Evolutionary conservation across 30 jellyfish, hydroid and myxozoan species (phyloP), one percentile per base, ranked within the genome.

Genomic region (Cassiopea xamachana): DNA sequence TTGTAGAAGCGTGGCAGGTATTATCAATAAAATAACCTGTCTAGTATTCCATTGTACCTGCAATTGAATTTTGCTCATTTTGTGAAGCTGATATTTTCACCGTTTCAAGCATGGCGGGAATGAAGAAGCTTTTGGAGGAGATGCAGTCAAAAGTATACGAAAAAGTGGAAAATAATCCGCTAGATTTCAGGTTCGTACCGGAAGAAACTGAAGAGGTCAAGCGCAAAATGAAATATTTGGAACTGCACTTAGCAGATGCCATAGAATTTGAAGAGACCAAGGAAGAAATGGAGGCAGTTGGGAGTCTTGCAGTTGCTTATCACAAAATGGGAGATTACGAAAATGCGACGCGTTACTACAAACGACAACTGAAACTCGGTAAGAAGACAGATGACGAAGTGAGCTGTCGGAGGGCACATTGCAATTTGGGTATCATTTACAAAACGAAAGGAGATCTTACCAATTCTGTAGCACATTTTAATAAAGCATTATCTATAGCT

Each of bases 121-220:
- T 96, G 48, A 91, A 88, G 80, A 96, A 96, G 67, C 80, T 96
- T 49, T 79, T 91, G 39, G 99, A 89, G 46, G 99, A 96, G 69
- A 92, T 96, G 90, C 90, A 79, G 51, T 27, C 84, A 60, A 96
- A 88, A 90, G 68, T 77, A 62, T 86, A 82, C 81, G 99, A 96
- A 77, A 96, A 92, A 75, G 89, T 96, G 43, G 99, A 96, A 51
- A 96, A 96, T 83, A 87, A 96, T 69, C 98, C 99, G 50, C 89
- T 86, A 0, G 99, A 84, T 68, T 96, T 87, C 88, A 91, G 99
- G 39, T 88, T 69, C 81, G 94, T 81, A 44, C 87, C 67, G 45
- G 98, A 96, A 88, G 91, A 83, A 59, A 72, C 77, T 46, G 96
- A 96, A 3, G 99, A 87, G 1, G 79, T 79, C 16, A 84, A 90